A percentile compares a stretch with the other conserved stretches of the same genome.
Evolutionary conservation across 1,140 invertebrate species (phyloP).

Genomic region (Hestina assimilis): DNA sequence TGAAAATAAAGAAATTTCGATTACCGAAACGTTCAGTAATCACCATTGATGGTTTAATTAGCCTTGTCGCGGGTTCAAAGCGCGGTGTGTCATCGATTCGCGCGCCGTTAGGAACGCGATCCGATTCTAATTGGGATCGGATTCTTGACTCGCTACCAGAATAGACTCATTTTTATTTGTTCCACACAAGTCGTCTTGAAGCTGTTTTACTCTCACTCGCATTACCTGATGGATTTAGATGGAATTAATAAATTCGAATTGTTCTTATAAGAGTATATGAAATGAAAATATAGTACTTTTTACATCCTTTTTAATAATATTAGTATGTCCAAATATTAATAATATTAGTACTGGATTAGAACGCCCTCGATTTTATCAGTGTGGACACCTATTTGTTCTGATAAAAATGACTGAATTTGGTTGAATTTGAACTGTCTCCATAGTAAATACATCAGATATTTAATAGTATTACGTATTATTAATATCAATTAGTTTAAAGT

Average conservation of each 20-base stretch:
- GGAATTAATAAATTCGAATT: not conserved
- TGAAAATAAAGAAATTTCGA: too few relatives aligned
- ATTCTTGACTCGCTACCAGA: conserved; percentile 22
- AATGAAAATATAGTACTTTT: too few relatives aligned
- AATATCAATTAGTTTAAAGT: too few relatives aligned
- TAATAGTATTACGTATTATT: too few relatives aligned
- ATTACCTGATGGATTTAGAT: not conserved
- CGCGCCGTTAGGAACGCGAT: conserved; percentile 17
- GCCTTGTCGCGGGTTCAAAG: conserved; percentile 11
- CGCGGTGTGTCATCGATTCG: conserved; percentile 20
- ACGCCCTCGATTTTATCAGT: too few relatives aligned
- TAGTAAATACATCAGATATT: not conserved
- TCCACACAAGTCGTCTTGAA: not conserved
- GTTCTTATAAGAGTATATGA: too few relatives aligned
- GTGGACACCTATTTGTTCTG: not conserved
- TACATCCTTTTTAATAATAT: too few relatives aligned
- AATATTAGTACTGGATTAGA: too few relatives aligned
- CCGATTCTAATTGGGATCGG: conserved; percentile 28
- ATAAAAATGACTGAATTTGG: not conserved
- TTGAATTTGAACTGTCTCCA: not conserved
- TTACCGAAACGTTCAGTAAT: not conserved
- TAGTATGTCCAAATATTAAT: too few relatives aligned
- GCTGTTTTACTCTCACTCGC: not conserved
- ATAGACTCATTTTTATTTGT: conserved; percentile 18
- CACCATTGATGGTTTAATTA: conserved; percentile 21